Base-by-base conservation (phyloP, 2,888 invertebrate species). In the Mactromeris polynyma region DNA sequence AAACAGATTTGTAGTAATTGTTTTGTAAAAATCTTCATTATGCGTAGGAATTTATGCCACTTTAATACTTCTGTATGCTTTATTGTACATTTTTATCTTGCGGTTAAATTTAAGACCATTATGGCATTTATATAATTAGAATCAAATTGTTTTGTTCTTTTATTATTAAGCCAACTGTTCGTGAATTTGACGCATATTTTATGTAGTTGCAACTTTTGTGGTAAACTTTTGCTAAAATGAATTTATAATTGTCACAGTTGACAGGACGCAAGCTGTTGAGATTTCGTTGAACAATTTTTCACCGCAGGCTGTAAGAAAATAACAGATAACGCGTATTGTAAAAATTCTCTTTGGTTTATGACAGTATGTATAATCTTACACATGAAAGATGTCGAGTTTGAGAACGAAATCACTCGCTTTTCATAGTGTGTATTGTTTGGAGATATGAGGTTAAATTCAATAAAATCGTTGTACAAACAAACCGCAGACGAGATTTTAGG, bases 381-480 rank as follows among this genome's bases (percentile, higher is more conserved):
- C 77, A 77, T 26, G 58, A 64, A 64, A 26, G 58, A 64, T 83
- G 83, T 77, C 40, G 42, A 64, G 26, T 40, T 33, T 31, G 19
- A n/a, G 69, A 46, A 46, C 51, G 51, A 38, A 83, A 77, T 46
- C 51, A 83, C 42, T 84, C 77, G 77, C 36, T 54, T 82, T 73
- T 69, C 81, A 81, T 51, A 31, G 86, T 86, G 69, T 78, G 84
- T 77, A 77, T 82, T 51, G 42, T 26, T 54, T 46, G 73, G 54
- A 78, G 51, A 78, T 54, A 54, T 42, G 33, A 77, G 36, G 33
- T 78, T 40, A 78, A 84, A 87, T 79, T 78, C 64, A 79, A 83
- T 78, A 54, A 78, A 79, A 87, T 79, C 87, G 79, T 78, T 82
- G 58, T 78, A 36, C 82, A 87, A 83, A 87, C 81, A 82, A 82